phyloP scores from a whole-genome alignment of 2,797 vertebrate genomes.

The Gymnopithys bicolor region DNA sequence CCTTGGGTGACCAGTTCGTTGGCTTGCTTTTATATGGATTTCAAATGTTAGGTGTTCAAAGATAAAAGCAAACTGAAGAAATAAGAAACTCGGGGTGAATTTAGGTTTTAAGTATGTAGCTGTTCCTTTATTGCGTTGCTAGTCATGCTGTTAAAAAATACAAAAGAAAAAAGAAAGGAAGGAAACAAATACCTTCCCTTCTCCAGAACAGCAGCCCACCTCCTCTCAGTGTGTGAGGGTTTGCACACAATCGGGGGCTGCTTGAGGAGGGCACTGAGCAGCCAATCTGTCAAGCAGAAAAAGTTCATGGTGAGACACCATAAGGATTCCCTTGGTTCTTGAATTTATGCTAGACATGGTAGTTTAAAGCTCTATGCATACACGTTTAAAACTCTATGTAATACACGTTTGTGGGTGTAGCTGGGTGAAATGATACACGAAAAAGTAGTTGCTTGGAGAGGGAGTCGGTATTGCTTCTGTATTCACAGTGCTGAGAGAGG shows the following conservation, averaged over 20 bases:
- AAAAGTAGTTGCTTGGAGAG: neutral
- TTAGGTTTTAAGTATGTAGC: neutral
- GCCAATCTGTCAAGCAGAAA: neutral
- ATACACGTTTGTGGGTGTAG: neutral
- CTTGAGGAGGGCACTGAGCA: neutral
- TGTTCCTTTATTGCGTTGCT: neutral
- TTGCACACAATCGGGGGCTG: neutral
- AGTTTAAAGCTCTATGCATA: neutral
- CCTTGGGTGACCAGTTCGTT: neutral
- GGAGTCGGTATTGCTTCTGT: neutral
- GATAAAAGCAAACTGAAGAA: neutral
- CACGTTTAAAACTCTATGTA: neutral
- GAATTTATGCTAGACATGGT: neutral
- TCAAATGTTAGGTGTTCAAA: neutral
- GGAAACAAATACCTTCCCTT: neutral
- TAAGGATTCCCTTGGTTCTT: neutral
- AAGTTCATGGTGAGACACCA: neutral
- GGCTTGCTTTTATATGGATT: neutral
- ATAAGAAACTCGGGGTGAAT: neutral
- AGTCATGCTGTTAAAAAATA: neutral
- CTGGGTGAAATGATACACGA: neutral
- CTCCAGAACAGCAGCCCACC: neutral
- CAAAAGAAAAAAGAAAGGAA: neutral
- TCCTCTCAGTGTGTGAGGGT: neutral
- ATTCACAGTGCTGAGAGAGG: neutral